Evolutionary conservation across 2,113 vertebrate genomes (phyloP).

Genomic region (Isurus oxyrinchus): DNA sequence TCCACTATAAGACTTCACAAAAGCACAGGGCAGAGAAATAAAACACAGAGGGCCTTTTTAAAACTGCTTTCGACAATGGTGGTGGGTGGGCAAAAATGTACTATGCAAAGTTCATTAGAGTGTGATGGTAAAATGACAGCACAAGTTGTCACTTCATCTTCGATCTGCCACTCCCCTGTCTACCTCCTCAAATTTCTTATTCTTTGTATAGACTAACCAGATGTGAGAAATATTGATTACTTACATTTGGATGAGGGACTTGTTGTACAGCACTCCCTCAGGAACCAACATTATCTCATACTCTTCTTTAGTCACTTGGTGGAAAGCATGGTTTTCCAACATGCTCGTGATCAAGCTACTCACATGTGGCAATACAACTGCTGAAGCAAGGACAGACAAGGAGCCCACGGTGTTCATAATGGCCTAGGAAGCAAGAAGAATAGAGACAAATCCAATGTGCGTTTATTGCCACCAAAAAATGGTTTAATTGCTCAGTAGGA

Average conservation of each 20-base stretch:
- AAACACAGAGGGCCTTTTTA: background rate
- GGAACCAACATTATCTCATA: conserved; percentile 85
- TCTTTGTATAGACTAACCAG: background rate
- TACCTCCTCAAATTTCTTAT: too few relatives aligned
- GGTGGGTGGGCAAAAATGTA: background rate
- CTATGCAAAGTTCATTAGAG: background rate
- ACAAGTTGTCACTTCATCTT: background rate
- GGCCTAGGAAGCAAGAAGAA: conserved; percentile 48
- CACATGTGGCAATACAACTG: conserved; percentile 73
- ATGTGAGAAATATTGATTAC: background rate
- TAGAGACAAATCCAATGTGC: background rate
- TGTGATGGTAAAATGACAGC: background rate
- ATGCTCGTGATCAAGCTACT: conserved; percentile 67
- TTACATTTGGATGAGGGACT: conserved; percentile 88
- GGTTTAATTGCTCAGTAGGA: background rate
- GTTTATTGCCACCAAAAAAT: background rate
- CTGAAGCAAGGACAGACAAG: conserved; percentile 73
- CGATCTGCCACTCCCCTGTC: background rate
- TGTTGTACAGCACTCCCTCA: conserved; percentile 81
- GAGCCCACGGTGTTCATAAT: conserved; percentile 77
- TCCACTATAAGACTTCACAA: background rate
- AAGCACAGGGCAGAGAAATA: background rate
- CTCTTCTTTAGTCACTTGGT: conserved; percentile 80
- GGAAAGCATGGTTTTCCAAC: conserved; percentile 67
- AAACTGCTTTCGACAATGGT: background rate